Percentiles rank a stretch among this genome's conserved stretches.
Conservation (phyloP, 1,140 invertebrate species). For the Zaprionus nigranus region DNA sequence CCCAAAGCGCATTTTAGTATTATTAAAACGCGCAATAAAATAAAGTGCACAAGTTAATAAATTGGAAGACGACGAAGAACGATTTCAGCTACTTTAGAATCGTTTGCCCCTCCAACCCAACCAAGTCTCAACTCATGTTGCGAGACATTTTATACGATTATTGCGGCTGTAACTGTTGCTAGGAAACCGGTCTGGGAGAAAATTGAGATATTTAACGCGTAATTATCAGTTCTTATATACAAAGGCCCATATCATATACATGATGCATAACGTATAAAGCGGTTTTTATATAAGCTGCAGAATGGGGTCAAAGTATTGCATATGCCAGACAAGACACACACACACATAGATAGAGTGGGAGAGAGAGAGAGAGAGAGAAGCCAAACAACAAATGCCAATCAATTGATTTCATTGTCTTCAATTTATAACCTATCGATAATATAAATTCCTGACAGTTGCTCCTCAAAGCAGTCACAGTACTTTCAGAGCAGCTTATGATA, state of each 20-base stretch:
- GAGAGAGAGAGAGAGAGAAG: slow-evolving; percentile 5
- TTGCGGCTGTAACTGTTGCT: slow-evolving; percentile 25
- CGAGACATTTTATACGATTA: slow-evolving; percentile 8
- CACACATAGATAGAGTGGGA: slow-evolving; percentile 24
- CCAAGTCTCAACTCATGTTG: not conserved
- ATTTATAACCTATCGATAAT: slow-evolving; percentile 82
- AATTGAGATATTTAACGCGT: slow-evolving; percentile 75
- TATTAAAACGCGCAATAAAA: slow-evolving; percentile 44
- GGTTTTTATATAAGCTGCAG: slow-evolving; percentile 51
- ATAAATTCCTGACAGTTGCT: slow-evolving; percentile 67
- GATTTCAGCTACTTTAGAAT: slow-evolving; percentile 4
- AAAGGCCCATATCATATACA: slow-evolving; percentile 32
- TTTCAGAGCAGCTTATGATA: slow-evolving; percentile 52
- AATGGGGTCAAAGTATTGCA: slow-evolving; percentile 77
- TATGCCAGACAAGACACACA: slow-evolving; percentile 46
- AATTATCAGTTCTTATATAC: slow-evolving; percentile 61
- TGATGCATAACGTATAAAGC: slow-evolving; percentile 35
- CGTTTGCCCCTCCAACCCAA: not conserved
- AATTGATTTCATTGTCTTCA: slow-evolving; percentile 83
- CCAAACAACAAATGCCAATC: slow-evolving; percentile 70
- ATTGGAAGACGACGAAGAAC: slow-evolving; percentile 21
- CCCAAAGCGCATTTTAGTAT: slow-evolving; percentile 24
- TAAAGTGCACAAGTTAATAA: slow-evolving; percentile 43
- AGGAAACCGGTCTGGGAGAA: slow-evolving; percentile 66
- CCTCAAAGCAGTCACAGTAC: slow-evolving; percentile 36